Evolutionary conservation across 2,113 vertebrate genomes (phyloP), one percentile per base, ranked within the genome.

Genomic region (Phylloscopus trochiloides): DNA sequence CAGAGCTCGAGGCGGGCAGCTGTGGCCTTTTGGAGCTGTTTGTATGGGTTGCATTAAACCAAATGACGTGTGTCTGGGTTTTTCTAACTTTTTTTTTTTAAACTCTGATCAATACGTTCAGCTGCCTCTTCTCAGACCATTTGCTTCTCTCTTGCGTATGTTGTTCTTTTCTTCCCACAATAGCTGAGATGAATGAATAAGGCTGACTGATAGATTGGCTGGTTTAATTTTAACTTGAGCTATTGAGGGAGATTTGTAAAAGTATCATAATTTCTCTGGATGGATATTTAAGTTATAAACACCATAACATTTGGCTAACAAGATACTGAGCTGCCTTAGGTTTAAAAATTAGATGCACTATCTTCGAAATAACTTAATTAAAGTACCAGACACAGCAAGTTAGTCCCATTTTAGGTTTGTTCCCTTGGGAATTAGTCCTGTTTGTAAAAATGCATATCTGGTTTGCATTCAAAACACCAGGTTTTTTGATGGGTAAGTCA

Each of bases 1-100:
- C 77, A 66, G 75, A 83, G 80, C 90, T 92, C 1, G 0, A 54
- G 70, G 55, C 3, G 0, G 70, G 93, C 96, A 97, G 96, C 95
- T 97, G 94, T 90, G 95, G 90, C 94, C 93, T 95, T 96, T 93
- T 88, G 92, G 94, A 97, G 74, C 72, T 54, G 85, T 92, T 96
- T 96, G 63, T 95, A 83, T 95, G 90, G 93, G 68, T 68, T 84
- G 72, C 93, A 71, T 93, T 93, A 96, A 96, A 83, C 59, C 75
- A 90, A 94, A 96, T 95, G 94, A 97, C 19, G 75, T 95, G 91
- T 95, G 94, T 92, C 96, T 94, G 74, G 79, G 83, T 90, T 94
- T 96, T 90, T 70, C 86, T 92, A 92, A 70, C 83, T 26, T 94
- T 50, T 96, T 73, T 91, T 94, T 95, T 94, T 92, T 22, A 0